Conservation (phyloP, 2,888 invertebrate species). For the Odontocerum albicorne region DNA sequence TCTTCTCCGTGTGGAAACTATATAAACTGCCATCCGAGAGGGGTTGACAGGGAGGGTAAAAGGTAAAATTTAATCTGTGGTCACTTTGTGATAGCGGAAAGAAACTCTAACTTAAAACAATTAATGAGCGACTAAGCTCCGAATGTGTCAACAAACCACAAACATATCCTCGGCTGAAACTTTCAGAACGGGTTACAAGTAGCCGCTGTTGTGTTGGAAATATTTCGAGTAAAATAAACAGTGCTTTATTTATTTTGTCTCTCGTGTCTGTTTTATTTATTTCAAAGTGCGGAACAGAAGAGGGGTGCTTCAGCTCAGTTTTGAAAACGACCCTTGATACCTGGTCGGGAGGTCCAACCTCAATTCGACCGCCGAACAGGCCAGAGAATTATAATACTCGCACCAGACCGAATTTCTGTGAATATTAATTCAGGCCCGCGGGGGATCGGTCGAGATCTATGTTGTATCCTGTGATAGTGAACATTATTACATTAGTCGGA, state of each 20-base stretch:
- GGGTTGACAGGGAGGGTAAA: conserved; percentile 1
- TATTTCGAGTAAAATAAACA: no score
- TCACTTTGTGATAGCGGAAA: conserved; percentile 6
- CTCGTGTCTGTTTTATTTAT: no score
- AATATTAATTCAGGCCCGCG: conserved; percentile 22
- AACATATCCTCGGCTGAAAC: conserved; percentile 1
- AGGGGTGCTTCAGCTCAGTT: background rate
- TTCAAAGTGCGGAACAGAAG: background rate
- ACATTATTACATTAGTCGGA: no score
- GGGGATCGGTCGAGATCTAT: no score
- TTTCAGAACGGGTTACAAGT: background rate
- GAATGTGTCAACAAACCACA: conserved; percentile 27
- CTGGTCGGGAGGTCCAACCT: conserved; percentile 21
- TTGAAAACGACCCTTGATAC: conserved; percentile 18
- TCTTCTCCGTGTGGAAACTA: no score
- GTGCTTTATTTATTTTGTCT: background rate
- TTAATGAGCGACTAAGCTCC: conserved; percentile 9
- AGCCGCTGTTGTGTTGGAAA: no score
- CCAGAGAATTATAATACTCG: conserved; percentile 33
- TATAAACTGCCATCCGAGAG: no score
- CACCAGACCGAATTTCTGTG: conserved; percentile 25
- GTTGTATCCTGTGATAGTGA: no score
- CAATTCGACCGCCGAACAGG: conserved; percentile 24
- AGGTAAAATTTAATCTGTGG: conserved; percentile 19
- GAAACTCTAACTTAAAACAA: background rate